Percentiles rank a stretch among this genome's conserved stretches.
Conservation (phyloP, 2,797 vertebrate species). For the Silurus aristotelis region DNA sequence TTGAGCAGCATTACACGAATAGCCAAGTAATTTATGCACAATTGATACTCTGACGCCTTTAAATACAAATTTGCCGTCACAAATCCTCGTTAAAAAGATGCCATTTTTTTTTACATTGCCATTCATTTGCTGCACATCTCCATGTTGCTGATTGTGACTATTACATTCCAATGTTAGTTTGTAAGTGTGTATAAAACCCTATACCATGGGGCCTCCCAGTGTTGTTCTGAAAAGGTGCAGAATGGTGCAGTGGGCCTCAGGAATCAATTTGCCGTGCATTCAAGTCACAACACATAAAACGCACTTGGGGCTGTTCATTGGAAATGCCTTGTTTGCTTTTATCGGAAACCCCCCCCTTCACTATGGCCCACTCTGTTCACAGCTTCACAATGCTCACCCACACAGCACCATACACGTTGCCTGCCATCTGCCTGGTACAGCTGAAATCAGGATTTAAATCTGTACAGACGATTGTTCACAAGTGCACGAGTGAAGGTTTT, state of each 20-base stretch:
- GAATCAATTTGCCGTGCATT: background rate
- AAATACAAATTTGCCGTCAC: background rate
- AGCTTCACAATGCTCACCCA: slow-evolving; percentile 8
- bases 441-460: slow-evolving; percentile 33
- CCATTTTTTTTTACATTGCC: too few relatives aligned
- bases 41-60: background rate
- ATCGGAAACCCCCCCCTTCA: background rate
- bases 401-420: slow-evolving; percentile 7
- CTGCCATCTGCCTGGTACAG: slow-evolving; percentile 30
- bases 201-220: background rate
- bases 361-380: slow-evolving; percentile 6
- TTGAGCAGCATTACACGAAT: background rate
- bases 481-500: slow-evolving; percentile 17
- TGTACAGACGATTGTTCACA: slow-evolving; percentile 16
- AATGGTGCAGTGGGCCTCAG: background rate
- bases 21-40: background rate
- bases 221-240: background rate
- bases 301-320: background rate
- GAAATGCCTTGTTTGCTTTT: too few relatives aligned
- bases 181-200: background rate
- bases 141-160: background rate
- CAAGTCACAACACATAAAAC: background rate
- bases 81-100: background rate
- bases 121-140: too few relatives aligned
- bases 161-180: background rate